Evolutionary conservation across 2,888 invertebrate genomes (phyloP).

Genomic region (Anodontia alba): DNA sequence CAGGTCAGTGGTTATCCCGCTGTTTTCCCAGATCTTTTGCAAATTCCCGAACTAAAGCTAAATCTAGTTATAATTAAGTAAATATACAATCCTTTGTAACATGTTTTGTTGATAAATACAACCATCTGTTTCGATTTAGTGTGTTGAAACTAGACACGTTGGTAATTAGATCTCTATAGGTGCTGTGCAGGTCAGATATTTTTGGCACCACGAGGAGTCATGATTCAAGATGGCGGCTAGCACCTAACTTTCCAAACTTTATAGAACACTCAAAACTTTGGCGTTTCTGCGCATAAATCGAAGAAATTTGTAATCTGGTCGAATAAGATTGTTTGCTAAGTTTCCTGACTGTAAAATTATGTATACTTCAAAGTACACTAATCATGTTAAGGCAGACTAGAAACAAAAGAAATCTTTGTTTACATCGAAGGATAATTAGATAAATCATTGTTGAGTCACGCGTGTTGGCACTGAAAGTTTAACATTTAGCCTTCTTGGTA

Average conservation of each 20-base stretch:
- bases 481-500: too few relatives aligned
- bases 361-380: too few relatives aligned
- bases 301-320: too few relatives aligned
- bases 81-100: conserved; percentile 11
- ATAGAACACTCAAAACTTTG: neutral
- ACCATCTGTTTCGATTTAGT: conserved; percentile 17
- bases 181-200: conserved; percentile 37
- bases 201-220: conserved; percentile 28
- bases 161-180: conserved; percentile 17
- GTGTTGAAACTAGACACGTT: conserved; percentile 9
- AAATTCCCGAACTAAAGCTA: neutral
- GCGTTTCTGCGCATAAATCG: too few relatives aligned
- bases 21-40: neutral
- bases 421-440: neutral
- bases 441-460: neutral
- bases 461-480: neutral
- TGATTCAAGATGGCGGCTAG: conserved; percentile 6
- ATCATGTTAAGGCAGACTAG: neutral
- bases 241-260: neutral
- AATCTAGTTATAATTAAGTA: neutral
- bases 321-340: too few relatives aligned
- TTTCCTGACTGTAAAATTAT: too few relatives aligned
- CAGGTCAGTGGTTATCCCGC: conserved; percentile 18
- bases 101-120: conserved; percentile 16
- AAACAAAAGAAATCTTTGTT: neutral